Evolutionary conservation across 1,140 invertebrate species (phyloP).

Genomic region (Maconellicoccus hirsutus): DNA sequence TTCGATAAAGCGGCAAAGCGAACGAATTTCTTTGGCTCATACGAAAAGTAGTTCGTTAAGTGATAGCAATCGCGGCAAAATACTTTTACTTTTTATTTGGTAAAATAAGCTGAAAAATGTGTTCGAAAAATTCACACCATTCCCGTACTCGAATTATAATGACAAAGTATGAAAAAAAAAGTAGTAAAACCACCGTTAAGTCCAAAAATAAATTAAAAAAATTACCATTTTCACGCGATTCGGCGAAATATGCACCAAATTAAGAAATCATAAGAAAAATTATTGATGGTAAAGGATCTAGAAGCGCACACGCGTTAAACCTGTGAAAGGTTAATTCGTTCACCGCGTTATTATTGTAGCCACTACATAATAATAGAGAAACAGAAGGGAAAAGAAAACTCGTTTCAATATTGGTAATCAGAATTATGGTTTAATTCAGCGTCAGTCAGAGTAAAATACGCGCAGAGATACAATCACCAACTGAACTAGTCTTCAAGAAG

Average conservation of each 20-base stretch:
- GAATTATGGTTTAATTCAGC: not conserved
- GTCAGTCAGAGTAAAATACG: not conserved
- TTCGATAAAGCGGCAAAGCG: no score
- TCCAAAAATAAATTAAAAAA: not conserved
- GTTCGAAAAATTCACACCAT: no score
- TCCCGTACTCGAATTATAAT: no score
- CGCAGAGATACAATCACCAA: conserved; percentile 20
- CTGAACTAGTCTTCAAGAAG: conserved; percentile 17
- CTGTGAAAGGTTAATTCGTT: not conserved
- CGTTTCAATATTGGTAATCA: not conserved
- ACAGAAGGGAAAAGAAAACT: conserved; percentile 9
- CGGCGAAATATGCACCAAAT: not conserved
- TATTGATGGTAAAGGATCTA: not conserved
- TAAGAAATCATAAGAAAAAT: not conserved
- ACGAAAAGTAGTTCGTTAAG: no score
- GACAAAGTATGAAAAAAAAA: no score
- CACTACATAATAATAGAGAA: conserved; percentile 13
- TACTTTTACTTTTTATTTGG: no score
- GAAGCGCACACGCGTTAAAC: not conserved
- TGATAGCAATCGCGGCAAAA: no score
- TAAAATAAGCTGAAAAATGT: no score
- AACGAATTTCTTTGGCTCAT: no score
- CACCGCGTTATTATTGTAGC: not conserved
- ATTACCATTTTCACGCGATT: not conserved
- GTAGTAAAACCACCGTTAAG: not conserved